Base-by-base conservation (phyloP, 2,888 invertebrate genomes). In the Neria commutata region DNA sequence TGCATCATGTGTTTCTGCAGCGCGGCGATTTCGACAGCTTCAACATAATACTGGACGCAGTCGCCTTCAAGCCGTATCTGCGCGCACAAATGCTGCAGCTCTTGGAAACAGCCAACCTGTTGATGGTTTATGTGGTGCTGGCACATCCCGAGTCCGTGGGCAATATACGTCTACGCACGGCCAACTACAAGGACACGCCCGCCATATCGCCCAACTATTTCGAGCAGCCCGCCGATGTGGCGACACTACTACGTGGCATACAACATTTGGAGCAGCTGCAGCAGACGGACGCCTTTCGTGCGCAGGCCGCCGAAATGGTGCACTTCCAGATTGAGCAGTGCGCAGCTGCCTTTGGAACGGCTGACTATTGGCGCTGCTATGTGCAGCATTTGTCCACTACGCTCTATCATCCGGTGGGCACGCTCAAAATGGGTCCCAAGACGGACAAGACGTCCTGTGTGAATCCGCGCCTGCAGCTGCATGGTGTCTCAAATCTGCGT, bases 371-470 rank as follows among this genome's bases (percentile, higher is more conserved):
- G 88, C 85, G 84, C 33, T 92, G 92, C 64, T 86, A 87, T 49
- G 81, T 83, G 63, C 81, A 87, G 16, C 89, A 90, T 72, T 84
- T 86, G 57, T 86, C 87, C 0, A 84, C 85, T 50, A 89, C 90
- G 0, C 86, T 88, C 51, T 91, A 88, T 69, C 89, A 90, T 74
- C 89, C 87, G 1, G 81, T 84, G 1, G 87, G 90, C 0, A 90
- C 91, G 0, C 87, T 87, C 54, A 89, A 89, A 71, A 90, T 92
- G 91, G 91, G 90, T 0, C 86, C 88, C 0, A 64, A 72, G 29
- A 73, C 71, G 0, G 88, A 89, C 76, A 79, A 82, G 0, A 82
- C 78, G 1, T 85, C 91, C 0, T 92, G 92, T 0, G 90, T 92
- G 0, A 87, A 88, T 74, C 85, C 87, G 1, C 78, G 87, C 37